These are phyloP conservation scores for Protomyctophum bolini DNA, from an alignment of 2,113 vertebrate genomes.

Conservation along the genomic window DNA sequence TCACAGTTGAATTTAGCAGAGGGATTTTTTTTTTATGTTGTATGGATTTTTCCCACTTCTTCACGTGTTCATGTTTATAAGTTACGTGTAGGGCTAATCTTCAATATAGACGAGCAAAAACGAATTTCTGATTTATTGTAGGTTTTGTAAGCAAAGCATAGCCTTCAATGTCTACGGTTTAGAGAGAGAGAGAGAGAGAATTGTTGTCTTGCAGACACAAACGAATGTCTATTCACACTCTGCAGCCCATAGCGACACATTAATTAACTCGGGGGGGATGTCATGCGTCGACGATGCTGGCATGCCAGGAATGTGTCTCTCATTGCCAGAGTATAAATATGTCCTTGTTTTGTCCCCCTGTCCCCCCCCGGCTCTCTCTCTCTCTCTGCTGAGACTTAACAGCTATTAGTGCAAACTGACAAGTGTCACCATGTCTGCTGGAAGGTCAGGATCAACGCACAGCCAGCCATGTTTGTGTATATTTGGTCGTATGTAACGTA, in stretches of 20 bases:
- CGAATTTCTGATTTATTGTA: no score
- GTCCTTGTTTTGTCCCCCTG: conserved; percentile 26
- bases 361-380: conserved; percentile 30
- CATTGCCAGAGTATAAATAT: conserved; percentile 49
- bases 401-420: conserved; percentile 12
- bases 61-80: no score
- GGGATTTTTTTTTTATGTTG: no score
- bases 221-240: conserved; percentile 24
- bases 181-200: no score
- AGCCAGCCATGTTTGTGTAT: no score
- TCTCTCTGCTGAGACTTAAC: conserved; percentile 22
- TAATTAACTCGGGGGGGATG: conserved; percentile 46
- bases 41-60: no score
- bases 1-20: background rate
- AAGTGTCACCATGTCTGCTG: conserved; percentile 14
- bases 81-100: no score
- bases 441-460: background rate
- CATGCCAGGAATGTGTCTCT: conserved; percentile 41
- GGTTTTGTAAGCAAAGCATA: no score
- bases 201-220: conserved; percentile 12
- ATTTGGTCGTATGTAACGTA: conserved; percentile 14
- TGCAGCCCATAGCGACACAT: conserved; percentile 2
- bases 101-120: no score
- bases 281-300: conserved; percentile 31
- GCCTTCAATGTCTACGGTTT: no score